Evolutionary conservation across 2,797 vertebrate species (phyloP), one percentile per base, ranked within the genome.

Genomic region (Eurystomus glaucurus): DNA sequence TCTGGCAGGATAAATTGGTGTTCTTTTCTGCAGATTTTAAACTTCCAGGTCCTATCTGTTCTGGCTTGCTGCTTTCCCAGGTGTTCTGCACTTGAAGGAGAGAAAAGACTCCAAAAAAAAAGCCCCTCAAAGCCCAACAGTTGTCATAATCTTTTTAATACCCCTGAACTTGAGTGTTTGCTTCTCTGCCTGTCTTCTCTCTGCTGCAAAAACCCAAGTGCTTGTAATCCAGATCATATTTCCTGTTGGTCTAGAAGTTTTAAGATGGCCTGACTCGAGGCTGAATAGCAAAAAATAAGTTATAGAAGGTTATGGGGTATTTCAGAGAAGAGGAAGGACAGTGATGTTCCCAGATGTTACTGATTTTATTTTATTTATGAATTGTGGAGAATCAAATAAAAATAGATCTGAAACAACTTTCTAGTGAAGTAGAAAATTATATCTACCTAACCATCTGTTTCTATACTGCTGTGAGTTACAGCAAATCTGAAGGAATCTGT

Each of bases 301-400:
- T 82, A 78, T 46, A 50, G 66, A 91, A 79, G 20, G 26, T 80
- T 85, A 70, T 45, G 28, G 77, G 35, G 4, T 85, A 55, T 77
- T 96, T 90, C 75, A 91, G 68, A 74, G 52, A 19, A 93, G 35
- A 52, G 39, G 78, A 91, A 95, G 52, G 52, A 8, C 60, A 85
- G 9, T 65, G 61, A 75, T 94, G 41, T 86, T 93, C 79, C 93
- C 93, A 97, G 85, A 89, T 91, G 88, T 69, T 85, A 91, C 46
- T 88, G 45, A 75, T 96, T 91, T 85, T 29, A 46, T 83, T 85
- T 77, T 71, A 55, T 65, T 64, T 86, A 92, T 69, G 43, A 26
- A 75, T 74, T 57, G n/a, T 50, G 41, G 66, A 93, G 51, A 55
- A 93, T 77, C n/a, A 88, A 89, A 85, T 83, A 83, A 83, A 84